Base-by-base conservation (phyloP, 2,888 invertebrate species). In the Gastracanthus pulcherrimus region DNA sequence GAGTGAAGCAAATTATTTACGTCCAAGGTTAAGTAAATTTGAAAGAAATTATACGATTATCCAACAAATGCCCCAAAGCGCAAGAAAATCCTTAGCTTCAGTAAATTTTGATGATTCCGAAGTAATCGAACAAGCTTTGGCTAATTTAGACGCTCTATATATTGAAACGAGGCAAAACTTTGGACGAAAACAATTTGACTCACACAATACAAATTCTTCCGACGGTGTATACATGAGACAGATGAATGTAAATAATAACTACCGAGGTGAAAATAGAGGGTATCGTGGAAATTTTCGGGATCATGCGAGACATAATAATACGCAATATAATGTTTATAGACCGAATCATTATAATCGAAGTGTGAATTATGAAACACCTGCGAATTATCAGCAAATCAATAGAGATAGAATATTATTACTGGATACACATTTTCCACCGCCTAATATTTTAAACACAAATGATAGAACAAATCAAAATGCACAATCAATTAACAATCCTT, bases 401-500 rank as follows among this genome's bases (percentile, higher is more conserved):
- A n/a, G n/a, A n/a, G n/a, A n/a, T n/a, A n/a, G n/a, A n/a, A n/a
- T n/a, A n/a, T n/a, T n/a, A n/a, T 75, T 82, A 36, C 77, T 77
- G 13, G 80, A 80, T 55, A 69, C 69, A 0, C 67, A 69, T 19
- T 76, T 74, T 38, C 80, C 82, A 38, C 82, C 82, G 9, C 62
- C 82, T 19, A 76, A 66, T 19, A 55, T 51, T 45, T 4, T 11
- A 7, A 66, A 36, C 23, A 34, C 34, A 34, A 31, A 62, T 16
- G 11, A 31, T n/a, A n/a, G n/a, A n/a, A n/a, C n/a, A n/a, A n/a
- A 2, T 3, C 19, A 62, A 31, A 2, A 31, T 45, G 26, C 13
- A 41, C 41, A 3, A 19, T 23, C 9, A 41, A 36, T 41, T 48
- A 69, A 69, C 26, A 60, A 62, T 34, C 48, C 19, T 80, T 81